These are phyloP conservation scores for Sciurus niger DNA, from an alignment of 2,113 vertebrate species.

Conservation along the genomic window DNA sequence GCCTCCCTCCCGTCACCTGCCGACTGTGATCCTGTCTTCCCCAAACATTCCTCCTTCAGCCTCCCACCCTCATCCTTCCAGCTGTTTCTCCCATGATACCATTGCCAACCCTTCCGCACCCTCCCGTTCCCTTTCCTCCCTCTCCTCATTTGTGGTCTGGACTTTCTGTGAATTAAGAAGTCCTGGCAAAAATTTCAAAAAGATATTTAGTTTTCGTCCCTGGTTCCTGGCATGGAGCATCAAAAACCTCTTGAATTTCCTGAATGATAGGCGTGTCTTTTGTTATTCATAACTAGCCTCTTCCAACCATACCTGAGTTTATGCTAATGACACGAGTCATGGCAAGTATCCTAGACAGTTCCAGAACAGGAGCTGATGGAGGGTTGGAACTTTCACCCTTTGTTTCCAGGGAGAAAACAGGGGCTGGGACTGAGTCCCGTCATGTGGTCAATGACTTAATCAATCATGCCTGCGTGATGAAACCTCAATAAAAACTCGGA, in stretches of 20 bases:
- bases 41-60: not conserved
- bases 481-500: conserved; percentile 53
- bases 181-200: not conserved
- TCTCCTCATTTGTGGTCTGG: not conserved
- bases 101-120: not conserved
- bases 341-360: not conserved
- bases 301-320: not conserved
- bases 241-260: not conserved
- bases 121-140: rapidly evolving
- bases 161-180: not conserved
- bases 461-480: conserved; percentile 20
- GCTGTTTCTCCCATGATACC: not conserved
- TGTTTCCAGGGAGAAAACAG: not conserved
- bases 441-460: not conserved
- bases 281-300: not conserved
- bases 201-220: not conserved
- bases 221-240: conserved; percentile 12
- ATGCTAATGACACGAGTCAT: conserved; percentile 40
- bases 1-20: not conserved
- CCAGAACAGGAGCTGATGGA: not conserved
- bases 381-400: not conserved
- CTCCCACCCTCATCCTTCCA: not conserved
- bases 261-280: not conserved
- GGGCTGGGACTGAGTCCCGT: not conserved
- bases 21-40: not conserved